Evolutionary conservation across 2,797 vertebrate genomes (phyloP).

Genomic region (Enteromius argenteus): DNA sequence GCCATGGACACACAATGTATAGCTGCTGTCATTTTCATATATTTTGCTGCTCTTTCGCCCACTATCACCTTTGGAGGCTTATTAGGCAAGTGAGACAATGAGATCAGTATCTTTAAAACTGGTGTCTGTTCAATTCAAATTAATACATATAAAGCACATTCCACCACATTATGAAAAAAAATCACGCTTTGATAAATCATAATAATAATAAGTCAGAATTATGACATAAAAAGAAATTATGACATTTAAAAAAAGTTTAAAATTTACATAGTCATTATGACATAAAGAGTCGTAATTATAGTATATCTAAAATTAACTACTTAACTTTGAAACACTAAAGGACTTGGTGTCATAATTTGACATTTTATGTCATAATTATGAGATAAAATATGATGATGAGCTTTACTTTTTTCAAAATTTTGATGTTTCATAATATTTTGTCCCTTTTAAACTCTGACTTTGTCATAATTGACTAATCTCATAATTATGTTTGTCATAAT

Average conservation of each 20-base stretch:
- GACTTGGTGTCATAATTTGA: not conserved
- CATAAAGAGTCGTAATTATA: too few species aligned
- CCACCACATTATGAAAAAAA: not conserved
- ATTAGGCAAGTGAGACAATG: constrained; percentile 80
- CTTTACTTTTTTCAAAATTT: not conserved
- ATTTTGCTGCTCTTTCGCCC: constrained; percentile 94
- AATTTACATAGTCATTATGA: too few species aligned
- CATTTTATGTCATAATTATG: not conserved
- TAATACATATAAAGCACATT: not conserved
- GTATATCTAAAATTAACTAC: too few species aligned
- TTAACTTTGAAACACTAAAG: too few species aligned
- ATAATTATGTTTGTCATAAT: not conserved
- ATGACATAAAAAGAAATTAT: not conserved
- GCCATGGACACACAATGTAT: constrained; percentile 92
- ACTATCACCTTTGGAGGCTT: constrained; percentile 96
- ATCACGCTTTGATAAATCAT: not conserved
- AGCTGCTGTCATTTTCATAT: constrained; percentile 95
- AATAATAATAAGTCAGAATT: not conserved
- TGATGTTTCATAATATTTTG: not conserved
- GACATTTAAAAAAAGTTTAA: not conserved
- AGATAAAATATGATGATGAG: not conserved
- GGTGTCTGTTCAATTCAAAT: not conserved
- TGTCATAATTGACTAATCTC: not conserved
- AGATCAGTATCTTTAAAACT: not conserved
- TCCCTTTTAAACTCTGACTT: not conserved